Conservation (phyloP, 2,888 invertebrate genomes). For the Caprella mutica region DNA sequence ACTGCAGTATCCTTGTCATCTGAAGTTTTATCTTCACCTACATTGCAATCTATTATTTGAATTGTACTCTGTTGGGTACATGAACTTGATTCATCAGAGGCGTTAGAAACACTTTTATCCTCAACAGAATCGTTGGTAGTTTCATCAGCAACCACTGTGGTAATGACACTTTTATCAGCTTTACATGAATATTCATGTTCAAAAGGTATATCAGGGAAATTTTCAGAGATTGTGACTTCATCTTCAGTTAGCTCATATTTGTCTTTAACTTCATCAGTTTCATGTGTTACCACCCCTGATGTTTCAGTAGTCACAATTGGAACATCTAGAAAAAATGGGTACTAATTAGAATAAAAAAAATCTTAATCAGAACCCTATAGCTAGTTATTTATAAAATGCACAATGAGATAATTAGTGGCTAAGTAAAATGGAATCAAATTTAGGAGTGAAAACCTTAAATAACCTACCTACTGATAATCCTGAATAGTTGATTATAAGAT, state of each 20-base stretch:
- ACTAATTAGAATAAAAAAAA: too few relatives aligned
- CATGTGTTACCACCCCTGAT: conserved; percentile 7
- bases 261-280: background rate
- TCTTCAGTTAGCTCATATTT: background rate
- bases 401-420: too few relatives aligned
- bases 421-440: too few relatives aligned
- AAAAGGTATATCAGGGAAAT: conserved; percentile 9
- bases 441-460: too few relatives aligned
- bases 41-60: background rate
- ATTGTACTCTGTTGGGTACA: conserved; percentile 6
- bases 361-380: too few relatives aligned
- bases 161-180: background rate
- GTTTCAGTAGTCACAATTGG: too few relatives aligned
- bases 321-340: too few relatives aligned
- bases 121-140: background rate
- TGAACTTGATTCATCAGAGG: conserved; percentile 2
- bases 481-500: too few relatives aligned
- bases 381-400: too few relatives aligned
- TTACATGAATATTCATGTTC: background rate
- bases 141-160: background rate
- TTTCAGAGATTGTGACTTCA: conserved; percentile 8
- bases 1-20: too few relatives aligned
- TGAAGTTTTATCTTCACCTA: background rate
- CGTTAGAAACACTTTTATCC: background rate
- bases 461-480: too few relatives aligned